Evolutionary conservation across 2,888 invertebrate genomes (phyloP), one percentile per base, ranked within the genome.

Genomic region (Mesorhabditis spiculigera): DNA sequence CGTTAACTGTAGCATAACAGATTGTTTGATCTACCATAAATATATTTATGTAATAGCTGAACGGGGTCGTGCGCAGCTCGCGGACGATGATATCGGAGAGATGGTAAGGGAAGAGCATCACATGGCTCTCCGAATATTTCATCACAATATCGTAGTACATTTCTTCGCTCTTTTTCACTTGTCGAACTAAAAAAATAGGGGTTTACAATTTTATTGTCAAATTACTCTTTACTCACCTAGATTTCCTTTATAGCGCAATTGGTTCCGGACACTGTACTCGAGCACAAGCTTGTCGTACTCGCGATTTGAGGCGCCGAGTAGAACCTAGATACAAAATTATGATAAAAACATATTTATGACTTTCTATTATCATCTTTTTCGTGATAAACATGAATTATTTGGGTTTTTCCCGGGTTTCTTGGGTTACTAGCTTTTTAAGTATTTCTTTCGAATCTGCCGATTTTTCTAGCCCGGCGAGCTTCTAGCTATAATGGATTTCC

Each of bases 41-140:
- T 75, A 95, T 93, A 83, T 92, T 91, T 81, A 92, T 90, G 88
- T 96, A 96, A 87, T 95, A 96, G 86, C 93, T 93, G 86, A 95
- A 96, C 58, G 95, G 95, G 0, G 95, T 95, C 77, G 94, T 92
- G 71, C 95, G 89, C 81, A 96, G 89, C 5, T 95, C 95, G 88
- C 93, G 93, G 1, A 95, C 94, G 81, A 95, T 91, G 88, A 94
- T 93, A 86, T 95, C 94, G 0, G 94, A 93, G 86, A 96, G 89
- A 88, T 96, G 95, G 89, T 96, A 96, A 0, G 95, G 95, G 87
- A 93, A 96, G 63, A 90, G 86, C 91, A 95, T 93, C 77, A 95
- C 90, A 78, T 93, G 91, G 43, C 75, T 73, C 61, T 75, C 76
- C 44, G 73, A 94, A 87, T 91, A 93, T 70, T 91, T 90, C 66